A percentile compares a stretch with the other conserved stretches of the same genome.
These are phyloP conservation scores for Gryllus bimaculatus DNA, from an alignment of 1,140 invertebrate genomes.

Conservation along the genomic window DNA sequence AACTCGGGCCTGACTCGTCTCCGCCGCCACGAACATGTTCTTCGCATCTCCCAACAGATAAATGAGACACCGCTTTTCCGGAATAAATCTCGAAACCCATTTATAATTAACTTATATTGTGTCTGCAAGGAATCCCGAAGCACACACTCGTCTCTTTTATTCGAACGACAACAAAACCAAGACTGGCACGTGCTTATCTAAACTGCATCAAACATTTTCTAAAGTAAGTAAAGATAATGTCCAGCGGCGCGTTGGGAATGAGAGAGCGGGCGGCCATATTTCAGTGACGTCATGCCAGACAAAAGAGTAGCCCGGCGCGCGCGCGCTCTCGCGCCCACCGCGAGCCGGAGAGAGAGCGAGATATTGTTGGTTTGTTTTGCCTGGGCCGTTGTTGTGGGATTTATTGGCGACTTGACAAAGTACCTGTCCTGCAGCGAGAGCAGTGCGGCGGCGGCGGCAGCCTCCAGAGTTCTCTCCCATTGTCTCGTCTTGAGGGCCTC, in stretches of 20 bases:
- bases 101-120: conserved; percentile 6
- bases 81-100: conserved; percentile 1
- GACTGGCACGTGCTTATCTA: background rate
- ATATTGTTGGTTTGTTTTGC: conserved; percentile 14
- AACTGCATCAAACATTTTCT: conserved; percentile 7
- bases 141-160: background rate
- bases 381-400: conserved; percentile 17
- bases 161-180: background rate
- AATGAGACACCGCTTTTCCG: background rate
- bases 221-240: conserved; percentile 17
- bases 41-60: background rate
- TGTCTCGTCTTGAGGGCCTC: conserved; percentile 16
- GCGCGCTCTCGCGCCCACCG: no score
- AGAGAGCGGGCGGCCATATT: conserved; percentile 13
- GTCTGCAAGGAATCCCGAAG: background rate
- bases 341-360: background rate
- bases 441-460: background rate
- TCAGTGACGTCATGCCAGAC: conserved; percentile 17
- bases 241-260: conserved; percentile 9
- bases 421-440: conserved; percentile 10
- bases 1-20: background rate
- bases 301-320: conserved; percentile 9
- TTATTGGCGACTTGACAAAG: conserved; percentile 18
- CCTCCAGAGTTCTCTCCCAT: conserved; percentile 10
- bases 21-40: background rate